A percentile compares a stretch with the other conserved stretches of the same genome.
phyloP scores from a whole-genome alignment of 2,113 vertebrate genomes.

The Oceanites oceanicus region DNA sequence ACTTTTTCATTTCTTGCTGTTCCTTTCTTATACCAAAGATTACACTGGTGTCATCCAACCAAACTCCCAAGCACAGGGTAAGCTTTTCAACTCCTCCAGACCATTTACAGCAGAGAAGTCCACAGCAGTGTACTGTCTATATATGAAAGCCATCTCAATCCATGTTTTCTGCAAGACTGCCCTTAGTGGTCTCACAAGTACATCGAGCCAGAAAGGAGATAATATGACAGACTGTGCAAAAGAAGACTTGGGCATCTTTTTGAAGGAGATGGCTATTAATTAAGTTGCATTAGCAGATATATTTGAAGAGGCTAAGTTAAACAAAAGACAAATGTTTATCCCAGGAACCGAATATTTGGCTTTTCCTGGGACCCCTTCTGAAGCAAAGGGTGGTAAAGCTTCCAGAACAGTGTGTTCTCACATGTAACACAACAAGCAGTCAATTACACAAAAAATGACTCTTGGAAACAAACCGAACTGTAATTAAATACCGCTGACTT shows the following conservation, averaged over 20 bases:
- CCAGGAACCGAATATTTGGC: not conserved
- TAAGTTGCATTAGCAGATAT: not conserved
- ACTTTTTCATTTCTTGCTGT: not conserved
- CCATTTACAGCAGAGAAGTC: not conserved
- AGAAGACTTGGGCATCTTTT: not conserved
- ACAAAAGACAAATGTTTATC: not conserved
- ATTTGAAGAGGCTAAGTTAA: not conserved
- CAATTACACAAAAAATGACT: not conserved
- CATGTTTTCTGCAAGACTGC: not conserved
- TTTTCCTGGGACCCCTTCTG: not conserved
- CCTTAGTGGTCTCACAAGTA: not conserved
- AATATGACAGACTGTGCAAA: not conserved
- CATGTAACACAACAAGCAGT: not conserved
- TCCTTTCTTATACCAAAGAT: not conserved
- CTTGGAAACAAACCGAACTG: not conserved
- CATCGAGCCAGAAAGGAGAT: not conserved
- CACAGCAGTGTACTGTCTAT: not conserved
- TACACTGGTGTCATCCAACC: accelerated
- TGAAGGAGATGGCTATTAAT: not conserved
- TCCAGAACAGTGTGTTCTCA: not conserved
- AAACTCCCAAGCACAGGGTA: not conserved
- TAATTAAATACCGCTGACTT: not conserved
- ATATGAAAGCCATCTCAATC: not conserved
- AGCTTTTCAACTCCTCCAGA: not conserved
- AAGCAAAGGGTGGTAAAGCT: not conserved